These are phyloP conservation scores for Drosophila parthenogenetica DNA, from an alignment of 2,888 invertebrate genomes.

Conservation along the genomic window DNA sequence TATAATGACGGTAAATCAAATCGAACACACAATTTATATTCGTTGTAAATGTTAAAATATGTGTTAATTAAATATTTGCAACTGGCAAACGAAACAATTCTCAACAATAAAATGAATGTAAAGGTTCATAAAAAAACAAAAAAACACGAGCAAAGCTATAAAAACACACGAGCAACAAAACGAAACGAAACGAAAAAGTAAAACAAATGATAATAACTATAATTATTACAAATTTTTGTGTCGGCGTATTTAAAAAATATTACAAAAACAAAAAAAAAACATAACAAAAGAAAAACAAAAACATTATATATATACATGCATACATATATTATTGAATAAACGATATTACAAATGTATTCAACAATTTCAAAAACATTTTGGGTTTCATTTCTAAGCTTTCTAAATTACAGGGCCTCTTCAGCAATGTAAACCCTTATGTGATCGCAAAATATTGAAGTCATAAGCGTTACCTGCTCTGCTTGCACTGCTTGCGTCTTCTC, in stretches of 20 bases:
- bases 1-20: conserved; percentile 35
- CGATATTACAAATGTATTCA: conserved; percentile 47
- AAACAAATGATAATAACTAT: conserved; percentile 43
- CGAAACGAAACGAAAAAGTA: conserved; percentile 3
- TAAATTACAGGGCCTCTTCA: not conserved
- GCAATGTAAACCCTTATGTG: no score
- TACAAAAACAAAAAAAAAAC: conserved; percentile 2
- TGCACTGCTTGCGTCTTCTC: no score
- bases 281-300: conserved; percentile 10
- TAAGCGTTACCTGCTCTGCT: no score
- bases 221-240: conserved; percentile 55
- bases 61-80: conserved; percentile 43
- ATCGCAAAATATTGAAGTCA: no score
- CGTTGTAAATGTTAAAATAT: conserved; percentile 64
- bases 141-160: conserved; percentile 42
- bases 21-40: conserved; percentile 47
- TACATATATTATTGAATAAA: conserved; percentile 60
- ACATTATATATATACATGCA: conserved; percentile 28
- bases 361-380: not conserved
- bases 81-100: conserved; percentile 33
- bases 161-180: conserved; percentile 5
- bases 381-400: not conserved
- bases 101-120: conserved; percentile 54
- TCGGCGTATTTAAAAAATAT: conserved; percentile 50
- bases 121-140: conserved; percentile 26